Base-by-base conservation (phyloP, 2,113 vertebrate genomes). In the Neopipo cinnamomea region DNA sequence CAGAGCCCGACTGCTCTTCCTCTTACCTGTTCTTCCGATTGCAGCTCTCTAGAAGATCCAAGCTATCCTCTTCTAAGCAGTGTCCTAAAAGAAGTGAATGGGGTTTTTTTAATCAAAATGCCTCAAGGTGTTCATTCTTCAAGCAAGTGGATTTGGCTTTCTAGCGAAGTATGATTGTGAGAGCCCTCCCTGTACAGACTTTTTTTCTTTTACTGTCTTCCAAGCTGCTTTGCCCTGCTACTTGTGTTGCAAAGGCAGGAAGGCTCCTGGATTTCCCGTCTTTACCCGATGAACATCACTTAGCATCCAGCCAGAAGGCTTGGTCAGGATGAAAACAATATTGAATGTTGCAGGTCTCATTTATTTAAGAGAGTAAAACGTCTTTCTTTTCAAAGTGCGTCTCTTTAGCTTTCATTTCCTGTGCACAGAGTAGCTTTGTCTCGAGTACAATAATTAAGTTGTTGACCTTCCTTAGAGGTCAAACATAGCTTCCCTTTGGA, bases 361-460 rank as follows among this genome's bases (percentile, higher is more conserved):
- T 97, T 96, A 96, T 96, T 97, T 96, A 95, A 95, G 89, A 88
- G 85, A 84, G 96, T 59, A 80, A 95, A 95, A 72, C 1, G 49
- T 92, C 96, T 96, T 93, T 97, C 89, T 97, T 97, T 96, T 93
- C 86, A 89, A 97, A 95, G 94, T 94, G 93, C 88, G 96, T 96
- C 92, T 95, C 88, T 96, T 94, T 95, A 91, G 93, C 95, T 97
- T 98, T 97, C 96, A 97, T 98, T 98, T 98, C 97, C 97, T 97
- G 93, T 97, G 96, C 94, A 96, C 90, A 91, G 70, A 93, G 86
- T 92, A 96, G 96, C 96, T 97, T 98, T 97, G 97, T 98, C 96
- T 96, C 78, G 91, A 97, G 96, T 96, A 97, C 95, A 97, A 97
- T 97, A 97, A 98, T 97, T 97, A 97, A 98, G 97, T 95, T 95